Conservation (phyloP, 2,888 invertebrate species). For the Craniophora ligustri region DNA sequence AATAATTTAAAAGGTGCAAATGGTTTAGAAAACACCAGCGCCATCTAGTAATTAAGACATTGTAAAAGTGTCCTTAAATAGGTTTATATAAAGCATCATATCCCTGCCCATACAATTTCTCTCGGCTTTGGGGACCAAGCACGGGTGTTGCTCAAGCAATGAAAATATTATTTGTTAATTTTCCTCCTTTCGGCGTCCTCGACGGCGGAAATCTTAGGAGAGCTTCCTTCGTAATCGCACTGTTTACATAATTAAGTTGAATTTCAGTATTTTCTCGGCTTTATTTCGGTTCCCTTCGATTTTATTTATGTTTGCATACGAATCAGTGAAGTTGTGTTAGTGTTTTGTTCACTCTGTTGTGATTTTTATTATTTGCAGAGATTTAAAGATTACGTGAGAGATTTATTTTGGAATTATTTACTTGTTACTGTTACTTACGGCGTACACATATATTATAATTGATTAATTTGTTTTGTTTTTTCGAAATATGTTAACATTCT, state of each 20-base stretch:
- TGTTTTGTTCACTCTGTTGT: neutral
- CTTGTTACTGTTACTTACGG: too few species aligned
- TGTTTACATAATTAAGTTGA: neutral
- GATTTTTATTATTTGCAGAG: too few species aligned
- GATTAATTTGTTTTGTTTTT: too few species aligned
- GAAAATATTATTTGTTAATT: constrained; percentile 3
- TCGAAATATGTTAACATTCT: too few species aligned
- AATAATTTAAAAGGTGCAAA: too few species aligned
- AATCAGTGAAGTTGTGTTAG: neutral
- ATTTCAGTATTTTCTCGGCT: neutral
- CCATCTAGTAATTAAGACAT: too few species aligned
- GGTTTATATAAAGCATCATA: neutral
- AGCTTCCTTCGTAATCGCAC: neutral
- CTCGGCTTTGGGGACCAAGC: neutral
- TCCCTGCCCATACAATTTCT: neutral
- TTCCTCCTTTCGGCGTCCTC: constrained; percentile 3
- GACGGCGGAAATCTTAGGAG: neutral
- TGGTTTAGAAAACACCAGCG: too few species aligned
- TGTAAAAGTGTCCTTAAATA: too few species aligned
- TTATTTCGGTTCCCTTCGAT: neutral
- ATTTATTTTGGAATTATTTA: too few species aligned
- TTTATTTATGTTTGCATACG: neutral
- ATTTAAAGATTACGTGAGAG: too few species aligned
- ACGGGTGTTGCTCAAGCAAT: constrained; percentile 1
- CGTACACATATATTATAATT: too few species aligned